Conservation (phyloP, 1,140 invertebrate species). For the Belonocnema kinseyi region DNA sequence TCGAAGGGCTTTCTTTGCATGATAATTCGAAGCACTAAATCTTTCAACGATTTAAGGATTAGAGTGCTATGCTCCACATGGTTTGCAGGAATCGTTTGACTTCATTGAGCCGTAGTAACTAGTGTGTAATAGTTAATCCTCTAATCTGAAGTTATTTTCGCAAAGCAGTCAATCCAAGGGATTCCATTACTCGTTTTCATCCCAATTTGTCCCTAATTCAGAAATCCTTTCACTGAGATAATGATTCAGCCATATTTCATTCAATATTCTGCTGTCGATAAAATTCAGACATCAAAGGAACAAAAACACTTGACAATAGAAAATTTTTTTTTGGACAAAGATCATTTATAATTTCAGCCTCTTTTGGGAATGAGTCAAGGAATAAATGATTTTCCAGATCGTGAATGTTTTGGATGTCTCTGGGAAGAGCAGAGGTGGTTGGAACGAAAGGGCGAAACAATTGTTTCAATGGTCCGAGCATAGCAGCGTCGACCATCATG, state of each 20-base stretch:
- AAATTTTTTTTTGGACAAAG: background rate
- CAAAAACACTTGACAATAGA: too few species aligned
- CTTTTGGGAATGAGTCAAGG: background rate
- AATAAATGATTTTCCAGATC: slow-evolving; percentile 2
- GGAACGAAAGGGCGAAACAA: slow-evolving; percentile 46
- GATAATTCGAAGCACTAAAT: slow-evolving; percentile 12
- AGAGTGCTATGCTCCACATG: background rate
- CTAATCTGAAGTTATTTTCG: slow-evolving; percentile 14
- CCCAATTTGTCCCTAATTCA: background rate
- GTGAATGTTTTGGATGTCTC: background rate
- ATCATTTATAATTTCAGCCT: background rate
- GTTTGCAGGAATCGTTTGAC: slow-evolving; percentile 6
- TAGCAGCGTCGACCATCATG: slow-evolving; percentile 48
- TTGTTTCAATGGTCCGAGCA: slow-evolving; percentile 40
- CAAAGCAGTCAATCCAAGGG: slow-evolving; percentile 2
- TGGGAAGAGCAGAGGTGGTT: slow-evolving; percentile 10
- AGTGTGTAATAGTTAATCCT: slow-evolving; percentile 9
- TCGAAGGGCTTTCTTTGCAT: background rate
- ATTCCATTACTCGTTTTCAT: background rate
- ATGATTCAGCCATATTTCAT: background rate
- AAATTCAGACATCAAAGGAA: slow-evolving; percentile 1
- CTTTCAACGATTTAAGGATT: slow-evolving; percentile 23
- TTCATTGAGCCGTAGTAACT: slow-evolving; percentile 10
- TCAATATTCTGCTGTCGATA: background rate
- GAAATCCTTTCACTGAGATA: background rate